Conservation (phyloP, 2,797 vertebrate genomes). For the Rhinella marina region DNA sequence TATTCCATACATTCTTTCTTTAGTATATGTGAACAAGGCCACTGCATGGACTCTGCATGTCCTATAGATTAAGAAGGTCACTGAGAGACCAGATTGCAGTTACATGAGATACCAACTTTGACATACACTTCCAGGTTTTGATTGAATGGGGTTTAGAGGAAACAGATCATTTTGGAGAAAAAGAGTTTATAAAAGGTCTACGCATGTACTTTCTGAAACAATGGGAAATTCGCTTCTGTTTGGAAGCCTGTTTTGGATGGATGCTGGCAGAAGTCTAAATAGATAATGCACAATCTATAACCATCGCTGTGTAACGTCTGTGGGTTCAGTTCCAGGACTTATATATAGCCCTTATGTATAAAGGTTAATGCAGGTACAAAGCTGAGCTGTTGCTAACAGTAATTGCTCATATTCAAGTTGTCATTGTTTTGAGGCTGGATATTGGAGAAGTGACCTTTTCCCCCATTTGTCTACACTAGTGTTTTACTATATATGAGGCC, state of each 20-base stretch:
- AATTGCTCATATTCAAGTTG: too few relatives aligned
- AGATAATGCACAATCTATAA: not conserved
- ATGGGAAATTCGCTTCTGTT: not conserved
- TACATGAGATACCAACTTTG: not conserved
- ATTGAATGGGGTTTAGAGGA: not conserved
- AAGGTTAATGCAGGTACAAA: not conserved
- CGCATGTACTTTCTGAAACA: not conserved
- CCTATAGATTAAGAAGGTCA: not conserved
- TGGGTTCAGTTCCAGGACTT: too few relatives aligned
- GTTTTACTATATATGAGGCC: too few relatives aligned
- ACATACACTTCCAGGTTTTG: not conserved
- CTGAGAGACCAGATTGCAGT: not conserved
- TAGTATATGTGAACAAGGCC: not conserved
- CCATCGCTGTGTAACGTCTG: not conserved
- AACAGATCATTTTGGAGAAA: not conserved
- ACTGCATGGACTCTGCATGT: not conserved
- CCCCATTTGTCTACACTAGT: too few relatives aligned
- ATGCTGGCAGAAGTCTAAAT: not conserved
- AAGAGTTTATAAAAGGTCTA: not conserved
- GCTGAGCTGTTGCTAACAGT: not conserved
- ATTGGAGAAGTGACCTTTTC: not conserved
- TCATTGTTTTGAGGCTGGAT: not conserved
- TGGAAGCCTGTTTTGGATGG: not conserved
- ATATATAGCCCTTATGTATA: too few relatives aligned
- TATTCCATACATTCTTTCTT: not conserved